Evolutionary conservation across 2,113 vertebrate species (phyloP).

Genomic region (Trematomus loennbergii): DNA sequence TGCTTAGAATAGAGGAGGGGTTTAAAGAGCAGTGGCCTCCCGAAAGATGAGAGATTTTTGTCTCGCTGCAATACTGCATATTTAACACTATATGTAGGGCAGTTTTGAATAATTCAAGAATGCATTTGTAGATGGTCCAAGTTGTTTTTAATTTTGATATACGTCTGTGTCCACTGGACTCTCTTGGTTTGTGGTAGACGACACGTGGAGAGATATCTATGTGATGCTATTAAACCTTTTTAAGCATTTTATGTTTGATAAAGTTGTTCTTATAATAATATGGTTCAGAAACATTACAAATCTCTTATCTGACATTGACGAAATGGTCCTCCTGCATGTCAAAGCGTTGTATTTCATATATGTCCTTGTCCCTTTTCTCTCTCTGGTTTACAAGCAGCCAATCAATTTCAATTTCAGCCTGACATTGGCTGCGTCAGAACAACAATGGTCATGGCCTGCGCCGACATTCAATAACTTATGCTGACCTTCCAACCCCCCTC

Average conservation of each 20-base stretch:
- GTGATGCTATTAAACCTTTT: neutral
- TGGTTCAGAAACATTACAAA: neutral
- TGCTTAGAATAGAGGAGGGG: constrained; percentile 39
- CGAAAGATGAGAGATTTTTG: constrained; percentile 65
- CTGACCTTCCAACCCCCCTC: constrained; percentile 64
- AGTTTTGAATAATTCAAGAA: constrained; percentile 76
- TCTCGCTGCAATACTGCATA: constrained; percentile 70
- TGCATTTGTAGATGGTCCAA: constrained; percentile 76
- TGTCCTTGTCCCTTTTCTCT: constrained; percentile 39
- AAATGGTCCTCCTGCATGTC: too few species aligned
- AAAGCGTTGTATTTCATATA: constrained; percentile 30
- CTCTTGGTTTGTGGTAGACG: constrained; percentile 22
- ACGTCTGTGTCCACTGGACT: constrained; percentile 45
- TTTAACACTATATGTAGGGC: constrained; percentile 76
- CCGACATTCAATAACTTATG: constrained; percentile 72
- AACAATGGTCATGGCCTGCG: constrained; percentile 70
- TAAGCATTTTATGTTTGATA: neutral
- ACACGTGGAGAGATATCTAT: constrained; percentile 4
- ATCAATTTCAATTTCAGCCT: constrained; percentile 84
- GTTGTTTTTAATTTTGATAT: constrained; percentile 73
- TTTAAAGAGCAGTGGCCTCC: constrained; percentile 69
- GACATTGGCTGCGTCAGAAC: constrained; percentile 73
- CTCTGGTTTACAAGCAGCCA: constrained; percentile 71
- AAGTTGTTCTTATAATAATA: neutral
- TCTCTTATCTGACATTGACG: too few species aligned